phyloP scores from a whole-genome alignment of 2,797 vertebrate species.

The Sandelia bainsii region DNA sequence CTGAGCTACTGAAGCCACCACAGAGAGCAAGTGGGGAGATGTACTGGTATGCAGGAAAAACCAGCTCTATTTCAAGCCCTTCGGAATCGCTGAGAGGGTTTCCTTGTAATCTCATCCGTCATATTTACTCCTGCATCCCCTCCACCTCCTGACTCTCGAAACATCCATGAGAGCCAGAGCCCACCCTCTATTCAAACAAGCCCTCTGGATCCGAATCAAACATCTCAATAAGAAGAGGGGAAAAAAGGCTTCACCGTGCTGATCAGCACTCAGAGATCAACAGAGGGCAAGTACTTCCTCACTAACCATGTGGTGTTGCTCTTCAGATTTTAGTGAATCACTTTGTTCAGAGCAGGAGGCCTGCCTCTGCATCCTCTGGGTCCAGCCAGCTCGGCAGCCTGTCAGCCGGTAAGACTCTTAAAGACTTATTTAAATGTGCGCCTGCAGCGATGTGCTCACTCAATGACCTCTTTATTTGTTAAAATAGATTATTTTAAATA shows the following conservation, averaged over 20 bases:
- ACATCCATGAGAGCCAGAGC: constrained; percentile 59
- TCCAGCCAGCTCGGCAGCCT: constrained; percentile 76
- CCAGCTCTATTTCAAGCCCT: constrained; percentile 80
- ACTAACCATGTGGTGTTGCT: constrained; percentile 76
- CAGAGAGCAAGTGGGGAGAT: constrained; percentile 78
- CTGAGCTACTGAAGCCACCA: constrained; percentile 73
- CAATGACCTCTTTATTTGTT: constrained; percentile 99
- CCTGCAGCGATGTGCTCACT: constrained; percentile 90
- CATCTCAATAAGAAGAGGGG: constrained; percentile 62
- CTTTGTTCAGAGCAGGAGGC: constrained; percentile 86
- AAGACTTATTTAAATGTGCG: constrained; percentile 92
- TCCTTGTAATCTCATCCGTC: constrained; percentile 80
- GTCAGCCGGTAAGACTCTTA: constrained; percentile 89
- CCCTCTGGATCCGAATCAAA: constrained; percentile 71
- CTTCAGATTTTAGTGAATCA: constrained; percentile 79
- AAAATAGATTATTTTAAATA: constrained; percentile 99
- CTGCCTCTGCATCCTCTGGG: constrained; percentile 70
- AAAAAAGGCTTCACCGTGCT: constrained; percentile 25
- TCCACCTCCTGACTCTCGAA: constrained; percentile 26
- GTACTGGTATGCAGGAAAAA: constrained; percentile 78
- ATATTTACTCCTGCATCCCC: constrained; percentile 73
- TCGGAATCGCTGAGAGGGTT: constrained; percentile 77
- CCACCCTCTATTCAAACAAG: constrained; percentile 77
- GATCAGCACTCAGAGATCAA: constrained; percentile 64
- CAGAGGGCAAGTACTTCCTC: constrained; percentile 62